Base-by-base conservation (phyloP, 2,797 vertebrate genomes). In the Premnoplex brunnescens region DNA sequence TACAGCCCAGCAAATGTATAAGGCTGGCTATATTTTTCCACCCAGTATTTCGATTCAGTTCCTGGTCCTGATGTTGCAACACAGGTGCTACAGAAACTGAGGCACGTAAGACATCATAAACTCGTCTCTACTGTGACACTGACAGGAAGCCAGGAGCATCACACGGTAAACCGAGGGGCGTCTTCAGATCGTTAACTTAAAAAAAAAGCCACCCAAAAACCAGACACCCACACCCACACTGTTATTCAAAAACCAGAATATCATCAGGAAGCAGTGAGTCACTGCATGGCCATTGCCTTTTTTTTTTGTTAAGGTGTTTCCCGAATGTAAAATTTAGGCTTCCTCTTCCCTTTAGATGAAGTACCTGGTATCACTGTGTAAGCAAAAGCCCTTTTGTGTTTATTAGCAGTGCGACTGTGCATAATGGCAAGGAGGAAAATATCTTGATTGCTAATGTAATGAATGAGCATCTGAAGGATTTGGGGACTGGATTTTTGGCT, bases 151-250 rank as follows among this genome's bases (percentile, higher is more conserved):
- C 84, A 66, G 49, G 52, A 95, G 59, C 54, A 83, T 77, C 75
- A 39, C 30, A 6, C 49, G 37, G 69, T 82, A 85, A 96, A 73
- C 52, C 63, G 54, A 92, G 77, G 88, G 85, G 76, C 1, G 55
- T 91, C 89, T 92, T 88, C 81, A 93, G 89, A 95, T 94, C 22
- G 44, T 94, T 96, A 95, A 96, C 94, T 85, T 75, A 62, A 85
- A 64, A 58, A 85, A 58, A 85, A 92, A 87, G 28, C 74, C 88
- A 80, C 93, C 94, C 76, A 32, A 88, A 96, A 60, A 6, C 16
- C 73, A 91, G 85, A 63, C 34, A 44, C 32, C 91, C 96, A 97
- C 95, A 93, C 91, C 94, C 95, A 93, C 12, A 14, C 43, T 94
- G 93, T 94, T 95, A 69, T 85, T 96, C 48, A 94, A 82, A 94